Percentiles rank a stretch among this genome's conserved stretches.
These are phyloP conservation scores for Lepilemur septentrionalis DNA, from an alignment of 2,797 vertebrate species.

Conservation along the genomic window DNA sequence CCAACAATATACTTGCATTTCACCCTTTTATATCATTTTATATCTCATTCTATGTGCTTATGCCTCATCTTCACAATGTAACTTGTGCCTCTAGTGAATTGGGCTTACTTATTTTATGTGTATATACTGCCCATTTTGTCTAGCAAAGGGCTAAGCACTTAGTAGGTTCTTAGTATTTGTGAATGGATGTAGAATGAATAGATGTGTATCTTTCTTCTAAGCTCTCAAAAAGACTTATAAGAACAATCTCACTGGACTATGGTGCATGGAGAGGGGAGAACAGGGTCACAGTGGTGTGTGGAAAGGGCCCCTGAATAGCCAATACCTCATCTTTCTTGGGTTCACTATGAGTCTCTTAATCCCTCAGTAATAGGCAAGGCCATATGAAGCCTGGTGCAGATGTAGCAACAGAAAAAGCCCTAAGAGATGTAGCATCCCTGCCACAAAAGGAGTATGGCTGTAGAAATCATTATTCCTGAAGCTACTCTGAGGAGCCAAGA, in stretches of 20 bases:
- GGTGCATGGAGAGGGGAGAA: too few relatives aligned
- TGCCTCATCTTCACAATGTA: not conserved
- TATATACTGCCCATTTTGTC: not conserved
- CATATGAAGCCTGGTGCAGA: not conserved
- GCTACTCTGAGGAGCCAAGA: not conserved
- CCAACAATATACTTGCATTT: not conserved
- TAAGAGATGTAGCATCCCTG: not conserved
- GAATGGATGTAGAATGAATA: not conserved
- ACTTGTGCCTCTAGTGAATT: not conserved
- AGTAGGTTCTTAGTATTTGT: not conserved
- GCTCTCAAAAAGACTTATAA: not conserved
- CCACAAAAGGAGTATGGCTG: not conserved
- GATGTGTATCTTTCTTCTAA: not conserved
- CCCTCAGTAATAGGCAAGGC: not conserved
- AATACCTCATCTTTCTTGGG: not conserved
- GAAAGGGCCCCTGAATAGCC: not conserved
- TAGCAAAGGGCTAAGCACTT: not conserved
- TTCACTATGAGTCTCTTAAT: not conserved
- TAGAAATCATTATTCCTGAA: not conserved
- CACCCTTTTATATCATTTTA: not conserved
- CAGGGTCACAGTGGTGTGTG: too few relatives aligned
- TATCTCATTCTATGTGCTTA: not conserved
- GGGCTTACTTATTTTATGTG: not conserved
- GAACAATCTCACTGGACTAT: not conserved
- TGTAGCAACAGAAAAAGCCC: not conserved